Evolutionary conservation across 2,888 invertebrate species (phyloP).

Genomic region (Temnothorax rugatulus): DNA sequence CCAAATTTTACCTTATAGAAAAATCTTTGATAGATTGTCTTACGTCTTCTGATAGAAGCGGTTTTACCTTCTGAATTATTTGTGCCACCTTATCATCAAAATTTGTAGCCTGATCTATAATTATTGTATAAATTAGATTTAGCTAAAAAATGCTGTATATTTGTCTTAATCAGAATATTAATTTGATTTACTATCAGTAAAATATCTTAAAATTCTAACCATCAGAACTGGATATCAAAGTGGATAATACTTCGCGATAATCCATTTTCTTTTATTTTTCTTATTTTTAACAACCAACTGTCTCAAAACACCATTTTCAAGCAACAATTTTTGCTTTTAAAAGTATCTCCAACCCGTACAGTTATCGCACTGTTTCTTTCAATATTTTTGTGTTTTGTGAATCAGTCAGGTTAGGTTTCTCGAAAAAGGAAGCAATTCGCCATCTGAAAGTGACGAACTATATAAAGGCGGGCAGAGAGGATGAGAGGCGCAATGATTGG

Average conservation of each 20-base stretch:
- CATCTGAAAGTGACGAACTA: too few species aligned
- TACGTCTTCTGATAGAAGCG: constrained; percentile 85
- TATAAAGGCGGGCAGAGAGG: too few species aligned
- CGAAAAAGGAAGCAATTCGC: too few species aligned
- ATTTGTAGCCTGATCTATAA: constrained; percentile 76
- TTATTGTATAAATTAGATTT: constrained; percentile 24
- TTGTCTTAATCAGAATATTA: constrained; percentile 3
- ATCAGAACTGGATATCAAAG: constrained; percentile 65
- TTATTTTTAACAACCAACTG: too few species aligned
- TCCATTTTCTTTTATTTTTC: constrained; percentile 73
- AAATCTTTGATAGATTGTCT: constrained; percentile 50
- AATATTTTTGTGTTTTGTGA: too few species aligned
- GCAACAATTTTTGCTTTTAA: neutral
- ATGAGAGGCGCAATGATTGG: too few species aligned
- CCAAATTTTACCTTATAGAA: constrained; percentile 13
- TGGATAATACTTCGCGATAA: constrained; percentile 72
- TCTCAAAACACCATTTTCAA: neutral
- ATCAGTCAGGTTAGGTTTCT: too few species aligned
- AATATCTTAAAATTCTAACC: constrained; percentile 62
- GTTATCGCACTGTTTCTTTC: neutral
- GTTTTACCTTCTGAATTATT: constrained; percentile 76
- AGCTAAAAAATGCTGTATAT: neutral
- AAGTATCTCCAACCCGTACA: neutral
- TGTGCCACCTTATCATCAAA: constrained; percentile 77
- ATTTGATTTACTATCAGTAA: constrained; percentile 8